phyloP scores from a whole-genome alignment of 1,140 invertebrate species.

The Chelonus insularis region DNA sequence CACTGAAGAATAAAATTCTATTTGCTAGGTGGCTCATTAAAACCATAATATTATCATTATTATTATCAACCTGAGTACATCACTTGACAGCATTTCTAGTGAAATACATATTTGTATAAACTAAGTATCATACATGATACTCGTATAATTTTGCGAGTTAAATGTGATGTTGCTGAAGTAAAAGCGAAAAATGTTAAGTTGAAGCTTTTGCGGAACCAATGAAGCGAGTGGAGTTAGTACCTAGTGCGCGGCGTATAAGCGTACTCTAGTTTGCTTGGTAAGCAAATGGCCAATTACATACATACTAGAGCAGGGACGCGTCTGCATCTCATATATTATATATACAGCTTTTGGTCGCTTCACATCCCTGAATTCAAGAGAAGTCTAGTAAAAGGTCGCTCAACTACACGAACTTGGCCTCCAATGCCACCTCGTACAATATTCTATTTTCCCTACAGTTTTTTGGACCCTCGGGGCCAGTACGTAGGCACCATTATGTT shows the following conservation, averaged over 20 bases:
- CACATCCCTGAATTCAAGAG: conserved; percentile 21
- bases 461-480: conserved; percentile 2
- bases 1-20: too few relatives aligned
- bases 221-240: neutral
- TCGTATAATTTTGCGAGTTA: too few relatives aligned
- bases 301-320: conserved; percentile 45
- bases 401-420: conserved; percentile 17
- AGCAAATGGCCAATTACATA: conserved; percentile 56
- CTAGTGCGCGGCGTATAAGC: too few relatives aligned
- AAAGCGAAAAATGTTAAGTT: neutral
- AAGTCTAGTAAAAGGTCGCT: conserved; percentile 3
- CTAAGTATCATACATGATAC: too few relatives aligned
- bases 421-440: conserved; percentile 27
- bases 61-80: too few relatives aligned
- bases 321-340: conserved; percentile 51
- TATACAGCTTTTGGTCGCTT: conserved; percentile 27
- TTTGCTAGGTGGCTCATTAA: too few relatives aligned
- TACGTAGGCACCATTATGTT: neutral
- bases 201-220: neutral
- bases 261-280: conserved; percentile 44
- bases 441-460: conserved; percentile 31
- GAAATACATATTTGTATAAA: too few relatives aligned
- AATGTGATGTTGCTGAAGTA: too few relatives aligned
- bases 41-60: too few relatives aligned
- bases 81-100: too few relatives aligned